phyloP scores from a whole-genome alignment of 2,888 invertebrate genomes.

The Pheosia gnoma region DNA sequence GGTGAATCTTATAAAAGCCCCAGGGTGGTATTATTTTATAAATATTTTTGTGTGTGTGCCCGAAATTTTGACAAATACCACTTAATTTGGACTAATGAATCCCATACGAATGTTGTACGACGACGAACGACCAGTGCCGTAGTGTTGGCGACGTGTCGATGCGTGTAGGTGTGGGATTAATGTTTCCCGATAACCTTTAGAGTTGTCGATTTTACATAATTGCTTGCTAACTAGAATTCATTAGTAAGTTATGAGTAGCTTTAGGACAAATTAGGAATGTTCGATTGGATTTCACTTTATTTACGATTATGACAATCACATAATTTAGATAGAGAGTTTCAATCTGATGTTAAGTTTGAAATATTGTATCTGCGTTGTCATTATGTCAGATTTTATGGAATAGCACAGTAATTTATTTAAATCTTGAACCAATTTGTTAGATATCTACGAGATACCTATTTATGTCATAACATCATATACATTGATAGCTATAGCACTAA shows the following conservation, averaged over 20 bases:
- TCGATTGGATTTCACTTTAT: conserved; percentile 14
- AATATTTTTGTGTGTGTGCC: conserved; percentile 74
- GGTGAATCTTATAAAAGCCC: conserved; percentile 58
- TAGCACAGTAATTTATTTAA: conserved; percentile 4
- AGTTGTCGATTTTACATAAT: conserved; percentile 40
- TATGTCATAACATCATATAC: not conserved
- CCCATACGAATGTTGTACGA: conserved; percentile 72
- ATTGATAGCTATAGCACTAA: no score
- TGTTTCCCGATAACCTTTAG: conserved; percentile 42
- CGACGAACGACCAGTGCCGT: conserved; percentile 58
- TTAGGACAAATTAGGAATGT: conserved; percentile 23
- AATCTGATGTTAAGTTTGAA: not conserved
- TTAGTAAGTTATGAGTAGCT: conserved; percentile 28
- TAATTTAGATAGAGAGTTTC: conserved; percentile 3
- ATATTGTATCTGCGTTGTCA: not conserved
- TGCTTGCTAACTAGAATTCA: conserved; percentile 27
- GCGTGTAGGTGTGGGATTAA: conserved; percentile 52
- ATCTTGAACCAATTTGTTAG: not conserved
- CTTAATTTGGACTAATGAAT: conserved; percentile 83
- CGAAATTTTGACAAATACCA: conserved; percentile 80
- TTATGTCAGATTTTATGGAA: conserved; percentile 5
- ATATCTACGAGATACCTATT: not conserved
- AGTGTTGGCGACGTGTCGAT: conserved; percentile 55
- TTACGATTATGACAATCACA: conserved; percentile 12
- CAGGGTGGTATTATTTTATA: conserved; percentile 66